A percentile compares a stretch with the other conserved stretches of the same genome.
Conservation (phyloP, 2,113 vertebrate genomes). For the Ceyx margarethae region DNA sequence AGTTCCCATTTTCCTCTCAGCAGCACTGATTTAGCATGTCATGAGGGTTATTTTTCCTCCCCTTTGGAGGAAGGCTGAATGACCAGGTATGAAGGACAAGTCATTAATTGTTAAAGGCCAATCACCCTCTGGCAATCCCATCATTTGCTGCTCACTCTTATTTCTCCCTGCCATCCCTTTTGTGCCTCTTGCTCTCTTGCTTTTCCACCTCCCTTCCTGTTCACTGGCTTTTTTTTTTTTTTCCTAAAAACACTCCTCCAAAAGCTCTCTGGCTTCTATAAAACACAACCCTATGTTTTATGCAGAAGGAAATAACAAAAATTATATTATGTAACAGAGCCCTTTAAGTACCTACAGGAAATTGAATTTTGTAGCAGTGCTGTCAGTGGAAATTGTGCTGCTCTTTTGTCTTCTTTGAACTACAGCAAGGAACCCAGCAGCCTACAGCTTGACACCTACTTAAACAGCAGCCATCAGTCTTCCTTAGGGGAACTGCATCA, state of each 20-base stretch:
- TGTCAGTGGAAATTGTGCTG: neutral
- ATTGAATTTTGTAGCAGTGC: neutral
- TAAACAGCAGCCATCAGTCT: neutral
- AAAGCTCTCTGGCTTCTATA: neutral
- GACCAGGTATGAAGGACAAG: slow-evolving; percentile 22
- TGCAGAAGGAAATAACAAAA: neutral
- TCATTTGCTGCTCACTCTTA: neutral
- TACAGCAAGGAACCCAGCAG: neutral
- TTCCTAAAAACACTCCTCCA: neutral
- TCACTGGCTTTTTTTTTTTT: neutral
- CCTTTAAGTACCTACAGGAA: neutral
- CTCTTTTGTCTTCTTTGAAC: neutral
- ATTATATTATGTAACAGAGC: neutral
- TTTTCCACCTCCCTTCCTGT: neutral
- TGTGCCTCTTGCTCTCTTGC: neutral
- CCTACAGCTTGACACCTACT: neutral
- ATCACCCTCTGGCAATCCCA: neutral
- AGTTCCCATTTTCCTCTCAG: neutral
- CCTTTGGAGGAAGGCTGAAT: slow-evolving; percentile 11
- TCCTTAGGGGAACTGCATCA: neutral
- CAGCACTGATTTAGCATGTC: neutral
- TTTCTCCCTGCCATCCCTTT: neutral
- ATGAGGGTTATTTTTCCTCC: neutral
- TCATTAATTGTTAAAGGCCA: slow-evolving; percentile 39
- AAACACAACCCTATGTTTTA: neutral